These are phyloP conservation scores for Amblyjoppa proteus DNA, from an alignment of 2,888 invertebrate species.

Conservation along the genomic window DNA sequence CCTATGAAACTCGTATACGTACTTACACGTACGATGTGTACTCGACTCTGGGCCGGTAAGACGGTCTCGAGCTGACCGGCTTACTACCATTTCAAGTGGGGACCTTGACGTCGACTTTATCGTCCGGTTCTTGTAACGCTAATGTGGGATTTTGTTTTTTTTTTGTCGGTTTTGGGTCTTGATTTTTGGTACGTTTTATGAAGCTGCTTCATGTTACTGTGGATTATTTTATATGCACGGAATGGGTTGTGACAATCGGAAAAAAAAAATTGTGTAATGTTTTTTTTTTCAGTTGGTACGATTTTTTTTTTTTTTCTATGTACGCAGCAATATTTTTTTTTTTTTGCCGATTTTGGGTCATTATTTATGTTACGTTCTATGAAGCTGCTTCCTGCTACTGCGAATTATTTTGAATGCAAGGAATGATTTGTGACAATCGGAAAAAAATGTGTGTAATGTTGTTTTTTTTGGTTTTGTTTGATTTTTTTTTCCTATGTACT, in stretches of 20 bases:
- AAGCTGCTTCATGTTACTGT: background rate
- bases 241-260: too few species aligned
- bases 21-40: constrained; percentile 49
- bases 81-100: constrained; percentile 29
- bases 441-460: background rate
- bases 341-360: background rate
- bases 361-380: background rate
- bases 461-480: too few species aligned
- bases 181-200: background rate
- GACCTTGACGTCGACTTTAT: constrained; percentile 22
- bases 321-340: background rate
- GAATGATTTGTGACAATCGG: too few species aligned
- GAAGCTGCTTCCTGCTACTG: too few species aligned
- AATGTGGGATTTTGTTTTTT: background rate
- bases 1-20: constrained; percentile 30
- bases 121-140: background rate
- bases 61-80: constrained; percentile 13
- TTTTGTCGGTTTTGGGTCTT: background rate
- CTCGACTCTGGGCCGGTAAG: constrained; percentile 28
- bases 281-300: background rate
- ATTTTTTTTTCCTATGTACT: too few species aligned
- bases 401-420: too few species aligned
- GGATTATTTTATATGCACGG: too few species aligned
- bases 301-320: too few species aligned
- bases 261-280: background rate